A percentile compares a stretch with the other conserved stretches of the same genome.
phyloP scores from a whole-genome alignment of 2,797 vertebrate genomes.

The Gallinago stenura region DNA sequence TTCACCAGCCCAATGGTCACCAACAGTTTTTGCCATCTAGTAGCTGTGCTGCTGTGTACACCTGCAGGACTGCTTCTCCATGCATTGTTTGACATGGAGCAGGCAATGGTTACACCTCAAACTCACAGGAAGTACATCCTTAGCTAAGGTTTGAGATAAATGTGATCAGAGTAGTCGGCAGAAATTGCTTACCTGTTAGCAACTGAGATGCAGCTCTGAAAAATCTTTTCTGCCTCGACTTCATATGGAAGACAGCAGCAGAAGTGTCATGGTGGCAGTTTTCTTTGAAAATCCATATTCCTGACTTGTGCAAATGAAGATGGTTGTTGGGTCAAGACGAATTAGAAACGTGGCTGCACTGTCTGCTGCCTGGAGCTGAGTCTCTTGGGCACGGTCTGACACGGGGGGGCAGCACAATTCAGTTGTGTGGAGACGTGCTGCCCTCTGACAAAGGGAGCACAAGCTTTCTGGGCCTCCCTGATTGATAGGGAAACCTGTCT shows the following conservation, averaged over 20 bases:
- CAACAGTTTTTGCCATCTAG: background rate
- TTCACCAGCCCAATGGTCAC: accelerated
- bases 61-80: background rate
- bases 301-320: background rate
- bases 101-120: background rate
- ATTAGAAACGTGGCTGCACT: accelerated
- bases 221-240: background rate
- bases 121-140: accelerated
- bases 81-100: background rate
- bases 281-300: background rate
- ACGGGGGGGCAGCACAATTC: background rate
- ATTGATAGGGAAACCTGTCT: accelerated
- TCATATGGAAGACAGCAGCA: background rate
- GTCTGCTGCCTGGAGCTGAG: background rate
- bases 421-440: accelerated
- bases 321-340: background rate
- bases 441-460: background rate
- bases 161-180: accelerated
- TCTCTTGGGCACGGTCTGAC: background rate
- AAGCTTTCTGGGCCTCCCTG: accelerated
- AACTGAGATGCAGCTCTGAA: background rate
- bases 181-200: background rate
- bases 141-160: background rate
- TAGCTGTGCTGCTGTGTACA: accelerated
- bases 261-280: background rate